phyloP scores from a whole-genome alignment of 2,888 invertebrate species.

The Thecocarcelia acutangulata region DNA sequence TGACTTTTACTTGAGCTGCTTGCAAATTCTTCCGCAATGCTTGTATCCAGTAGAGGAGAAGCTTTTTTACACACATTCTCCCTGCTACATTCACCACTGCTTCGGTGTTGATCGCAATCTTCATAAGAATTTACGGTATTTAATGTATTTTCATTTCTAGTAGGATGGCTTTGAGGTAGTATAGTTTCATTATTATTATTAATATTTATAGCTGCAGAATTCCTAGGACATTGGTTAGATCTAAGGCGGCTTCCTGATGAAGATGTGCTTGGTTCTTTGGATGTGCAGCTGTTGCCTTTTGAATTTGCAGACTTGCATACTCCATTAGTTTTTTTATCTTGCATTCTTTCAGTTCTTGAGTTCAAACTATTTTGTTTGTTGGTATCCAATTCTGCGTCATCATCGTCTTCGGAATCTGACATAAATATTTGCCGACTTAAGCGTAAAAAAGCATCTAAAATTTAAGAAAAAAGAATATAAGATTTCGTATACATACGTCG shows the following conservation, averaged over 20 bases:
- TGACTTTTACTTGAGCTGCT: conserved; percentile 55
- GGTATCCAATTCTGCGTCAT: conserved; percentile 20
- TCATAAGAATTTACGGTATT: conserved; percentile 64
- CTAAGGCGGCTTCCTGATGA: conserved; percentile 36
- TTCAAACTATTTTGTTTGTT: conserved; percentile 34
- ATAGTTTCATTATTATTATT: conserved; percentile 58
- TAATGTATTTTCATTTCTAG: conserved; percentile 33
- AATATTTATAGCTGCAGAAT: conserved; percentile 62
- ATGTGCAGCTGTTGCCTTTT: not conserved
- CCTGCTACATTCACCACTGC: conserved; percentile 67
- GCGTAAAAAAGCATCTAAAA: conserved; percentile 64
- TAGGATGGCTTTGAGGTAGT: conserved; percentile 64
- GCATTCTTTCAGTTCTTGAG: conserved; percentile 12
- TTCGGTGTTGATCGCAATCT: conserved; percentile 45
- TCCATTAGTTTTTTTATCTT: conserved; percentile 53
- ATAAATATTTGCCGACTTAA: conserved; percentile 62
- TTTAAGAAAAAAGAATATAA: not conserved
- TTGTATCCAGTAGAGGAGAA: conserved; percentile 8
- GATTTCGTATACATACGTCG: not conserved
- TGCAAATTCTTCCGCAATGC: not conserved
- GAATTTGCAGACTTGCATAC: conserved; percentile 12
- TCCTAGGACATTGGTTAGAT: conserved; percentile 57
- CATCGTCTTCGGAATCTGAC: conserved; percentile 65
- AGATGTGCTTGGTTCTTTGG: conserved; percentile 42
- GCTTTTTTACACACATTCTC: conserved; percentile 50